Base-by-base conservation (phyloP, 2,888 invertebrate genomes). In the Pyrocoelia pectoralis region DNA sequence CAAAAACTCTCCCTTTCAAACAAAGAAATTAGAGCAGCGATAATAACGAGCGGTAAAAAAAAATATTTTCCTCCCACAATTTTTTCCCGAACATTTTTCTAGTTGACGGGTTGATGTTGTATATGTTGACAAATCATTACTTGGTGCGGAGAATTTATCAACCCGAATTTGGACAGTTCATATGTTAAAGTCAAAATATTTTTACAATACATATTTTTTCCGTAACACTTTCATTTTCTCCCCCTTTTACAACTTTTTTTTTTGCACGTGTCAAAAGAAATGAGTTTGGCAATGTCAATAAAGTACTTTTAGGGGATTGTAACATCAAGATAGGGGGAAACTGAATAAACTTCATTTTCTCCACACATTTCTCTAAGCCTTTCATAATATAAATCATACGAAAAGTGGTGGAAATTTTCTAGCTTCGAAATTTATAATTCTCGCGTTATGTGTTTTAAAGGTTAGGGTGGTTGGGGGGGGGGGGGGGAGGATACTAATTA, bases 141-240 rank as follows among this genome's bases (percentile, higher is more conserved):
- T 33, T 33, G 8, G 2, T 2, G 10, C 33, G 2, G 33, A 33
- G n/a, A n/a, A 33, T 33, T 33, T 8, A n/a, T 33, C 10, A 33
- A n/a, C 24, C 2, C 2, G 9, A 33, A n/a, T 33, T 33, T 33
- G 9, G 33, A 33, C 33, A n/a, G 33, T 33, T 33, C 33, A 33
- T 33, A 33, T 33, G n/a, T 33, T 33, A 6, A n/a, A 33, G 33
- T 33, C 33, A 33, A 33, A 33, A 33, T 33, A 8, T 33, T 33
- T 33, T 33, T 33, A 33, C 33, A 33, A 33, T n/a, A 33, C 33
- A 33, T n/a, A n/a, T 33, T 33, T 33, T 33, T 33, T 33, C n/a
- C n/a, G 33, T n/a, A 33, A 33, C 33, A n/a, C n/a, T n/a, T 8
- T 33, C 33, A n/a, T 33, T 33, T 33, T 33, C n/a, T n/a, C 33